These are phyloP conservation scores for Cephalopachus bancanus DNA, from an alignment of 2,797 vertebrate species.

Conservation along the genomic window DNA sequence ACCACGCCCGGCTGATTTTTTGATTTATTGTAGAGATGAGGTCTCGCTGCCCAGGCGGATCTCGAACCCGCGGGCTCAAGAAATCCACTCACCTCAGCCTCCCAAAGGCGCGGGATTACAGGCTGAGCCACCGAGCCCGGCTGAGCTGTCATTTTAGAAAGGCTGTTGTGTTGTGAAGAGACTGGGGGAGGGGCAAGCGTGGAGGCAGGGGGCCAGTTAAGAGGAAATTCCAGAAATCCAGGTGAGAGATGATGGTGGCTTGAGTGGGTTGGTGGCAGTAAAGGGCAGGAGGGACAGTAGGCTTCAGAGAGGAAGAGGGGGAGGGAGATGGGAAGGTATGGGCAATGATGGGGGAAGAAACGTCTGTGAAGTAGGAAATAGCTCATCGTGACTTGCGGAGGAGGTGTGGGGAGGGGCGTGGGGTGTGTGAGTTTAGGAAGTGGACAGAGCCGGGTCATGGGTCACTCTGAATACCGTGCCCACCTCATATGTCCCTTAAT, in stretches of 20 bases:
- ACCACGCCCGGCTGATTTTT: too few species aligned
- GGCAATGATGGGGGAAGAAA: neutral
- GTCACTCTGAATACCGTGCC: neutral
- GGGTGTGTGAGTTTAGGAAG: neutral
- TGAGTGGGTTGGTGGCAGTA: neutral
- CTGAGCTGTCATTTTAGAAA: neutral
- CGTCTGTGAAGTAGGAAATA: neutral
- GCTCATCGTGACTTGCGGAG: neutral
- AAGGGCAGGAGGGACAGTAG: neutral
- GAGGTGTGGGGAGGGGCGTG: neutral
- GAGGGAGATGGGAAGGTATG: neutral
- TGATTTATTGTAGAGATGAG: too few species aligned
- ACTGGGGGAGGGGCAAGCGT: neutral
- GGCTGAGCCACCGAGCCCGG: too few species aligned
- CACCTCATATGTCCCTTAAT: neutral
- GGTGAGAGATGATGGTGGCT: neutral
- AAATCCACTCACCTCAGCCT: too few species aligned
- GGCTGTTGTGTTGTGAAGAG: neutral
- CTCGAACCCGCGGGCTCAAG: too few species aligned
- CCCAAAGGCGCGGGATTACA: too few species aligned
- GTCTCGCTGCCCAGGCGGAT: too few species aligned
- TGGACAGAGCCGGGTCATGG: neutral
- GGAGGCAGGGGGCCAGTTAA: neutral
- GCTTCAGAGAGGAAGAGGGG: neutral
- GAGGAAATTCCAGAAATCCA: neutral